Evolutionary conservation across 2,113 vertebrate species (phyloP), one percentile per base, ranked within the genome.

Genomic region (Ageneiosus marmoratus): DNA sequence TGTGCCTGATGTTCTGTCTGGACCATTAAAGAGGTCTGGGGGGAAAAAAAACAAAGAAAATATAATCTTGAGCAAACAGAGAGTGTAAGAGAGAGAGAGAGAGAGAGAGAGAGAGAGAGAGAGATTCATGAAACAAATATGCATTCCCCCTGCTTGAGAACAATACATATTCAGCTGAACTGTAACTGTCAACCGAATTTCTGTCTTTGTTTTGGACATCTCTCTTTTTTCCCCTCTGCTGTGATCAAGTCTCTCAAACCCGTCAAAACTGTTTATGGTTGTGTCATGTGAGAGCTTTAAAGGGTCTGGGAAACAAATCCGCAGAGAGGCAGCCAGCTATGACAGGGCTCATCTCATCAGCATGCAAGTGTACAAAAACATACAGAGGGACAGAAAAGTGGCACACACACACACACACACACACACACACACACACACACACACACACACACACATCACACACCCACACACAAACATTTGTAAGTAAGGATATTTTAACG

Each of bases 321-420:
- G 67, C 67, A 83, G 83, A 85, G 79, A 88, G 77, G 83, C 85
- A 82, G 69, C 44, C 73, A 86, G 83, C 84, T 79, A 81, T 86
- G 86, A 88, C 89, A 89, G 86, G 73, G 85, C 86, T 83, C 81
- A 81, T 60, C 89, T 86, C 87, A 88, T 91, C 85, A 88, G 86
- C 83, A 87, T 91, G 85, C 84, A 74, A 90, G 88, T 82, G 83
- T 86, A 88, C 70, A 77, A 88, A 86, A 90, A 88, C 81, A 88
- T 87, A 87, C 83, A 65, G 86, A 80, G 32, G 72, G 81, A 87
- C 85, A 72, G 83, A 78, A 83, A 85, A 85, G 83, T 85, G 79
- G 48, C 67, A 37, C 51, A 79, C 51, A 62, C 80, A 55, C 80
- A 80, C 76, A 76, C 74, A 69, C 53, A 69, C 58, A 73, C 80